Evolutionary conservation across 2,113 vertebrate species (phyloP).

Genomic region (Chionomys nivalis): DNA sequence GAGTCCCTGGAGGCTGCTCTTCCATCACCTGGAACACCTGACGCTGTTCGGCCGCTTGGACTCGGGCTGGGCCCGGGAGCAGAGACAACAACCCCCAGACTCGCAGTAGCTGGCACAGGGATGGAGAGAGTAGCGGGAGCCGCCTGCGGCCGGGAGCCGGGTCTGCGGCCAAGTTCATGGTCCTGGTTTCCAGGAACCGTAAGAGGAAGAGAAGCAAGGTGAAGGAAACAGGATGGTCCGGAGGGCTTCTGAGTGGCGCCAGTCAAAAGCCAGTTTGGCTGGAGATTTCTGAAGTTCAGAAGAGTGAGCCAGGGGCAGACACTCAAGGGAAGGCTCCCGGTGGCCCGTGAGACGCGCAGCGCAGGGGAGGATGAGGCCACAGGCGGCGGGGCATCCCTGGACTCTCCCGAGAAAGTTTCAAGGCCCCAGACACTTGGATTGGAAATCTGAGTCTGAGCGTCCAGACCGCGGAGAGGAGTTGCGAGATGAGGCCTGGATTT

Average conservation of each 20-base stretch:
- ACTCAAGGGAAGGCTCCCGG: slow-evolving; percentile 47
- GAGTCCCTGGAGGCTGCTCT: slow-evolving; percentile 95
- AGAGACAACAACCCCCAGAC: slow-evolving; percentile 65
- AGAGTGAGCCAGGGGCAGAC: slow-evolving; percentile 60
- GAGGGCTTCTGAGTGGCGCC: slow-evolving; percentile 66
- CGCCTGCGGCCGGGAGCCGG: slow-evolving; percentile 85
- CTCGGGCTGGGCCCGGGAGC: slow-evolving; percentile 61
- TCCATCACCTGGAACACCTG: slow-evolving; percentile 96
- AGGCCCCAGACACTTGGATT: not conserved
- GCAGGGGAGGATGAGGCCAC: not conserved
- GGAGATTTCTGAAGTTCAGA: slow-evolving; percentile 81
- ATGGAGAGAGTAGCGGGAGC: slow-evolving; percentile 77
- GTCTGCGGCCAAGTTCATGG: slow-evolving; percentile 77
- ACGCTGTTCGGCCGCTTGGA: slow-evolving; percentile 89
- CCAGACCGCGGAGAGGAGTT: not conserved
- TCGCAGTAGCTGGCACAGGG: slow-evolving; percentile 19
- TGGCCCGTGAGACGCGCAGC: not conserved
- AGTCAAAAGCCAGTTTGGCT: slow-evolving; percentile 61
- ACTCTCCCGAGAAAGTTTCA: slow-evolving; percentile 51
- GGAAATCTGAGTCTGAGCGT: slow-evolving; percentile 22
- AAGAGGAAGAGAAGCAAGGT: slow-evolving; percentile 6
- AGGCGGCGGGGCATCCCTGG: slow-evolving; percentile 5
- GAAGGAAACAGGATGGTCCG: not conserved
- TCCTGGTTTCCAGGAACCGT: slow-evolving; percentile 36
- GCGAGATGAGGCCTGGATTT: not conserved